phyloP scores from a whole-genome alignment of 2,888 invertebrate genomes.

The Hemithea aestivaria region DNA sequence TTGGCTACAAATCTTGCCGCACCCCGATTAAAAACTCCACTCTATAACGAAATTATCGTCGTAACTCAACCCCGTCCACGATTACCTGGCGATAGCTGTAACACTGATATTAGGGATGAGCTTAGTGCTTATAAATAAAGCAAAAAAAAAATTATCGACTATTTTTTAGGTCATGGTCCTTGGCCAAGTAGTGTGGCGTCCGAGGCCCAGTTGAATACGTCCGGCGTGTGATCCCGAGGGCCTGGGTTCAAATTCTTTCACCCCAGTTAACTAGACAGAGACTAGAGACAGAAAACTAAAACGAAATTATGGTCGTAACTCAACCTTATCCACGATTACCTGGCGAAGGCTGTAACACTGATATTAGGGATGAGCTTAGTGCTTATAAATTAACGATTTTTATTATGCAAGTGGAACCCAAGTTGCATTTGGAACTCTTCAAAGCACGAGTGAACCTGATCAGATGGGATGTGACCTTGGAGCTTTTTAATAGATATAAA shows the following conservation, averaged over 20 bases:
- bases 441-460: no score
- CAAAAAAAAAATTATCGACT: no score
- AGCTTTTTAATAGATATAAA: no score
- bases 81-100: slow-evolving; percentile 23
- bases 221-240: no score
- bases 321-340: slow-evolving; percentile 23
- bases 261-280: slow-evolving; percentile 21
- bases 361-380: slow-evolving; percentile 14
- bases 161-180: no score
- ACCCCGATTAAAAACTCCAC: slow-evolving; percentile 21
- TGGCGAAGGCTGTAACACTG: slow-evolving; percentile 19
- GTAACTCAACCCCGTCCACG: slow-evolving; percentile 24
- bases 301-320: slow-evolving; percentile 25
- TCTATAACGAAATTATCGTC: slow-evolving; percentile 25
- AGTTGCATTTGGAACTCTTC: no score
- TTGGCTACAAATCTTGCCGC: slow-evolving; percentile 9
- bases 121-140: no score
- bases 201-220: no score
- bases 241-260: slow-evolving; percentile 7
- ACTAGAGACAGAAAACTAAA: slow-evolving; percentile 22
- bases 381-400: no score
- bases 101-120: slow-evolving; percentile 15
- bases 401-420: no score
- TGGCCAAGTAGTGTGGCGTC: no score
- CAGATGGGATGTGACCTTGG: no score